Base-by-base conservation (phyloP, 2,113 vertebrate species). In the Vidua chalybeata region DNA sequence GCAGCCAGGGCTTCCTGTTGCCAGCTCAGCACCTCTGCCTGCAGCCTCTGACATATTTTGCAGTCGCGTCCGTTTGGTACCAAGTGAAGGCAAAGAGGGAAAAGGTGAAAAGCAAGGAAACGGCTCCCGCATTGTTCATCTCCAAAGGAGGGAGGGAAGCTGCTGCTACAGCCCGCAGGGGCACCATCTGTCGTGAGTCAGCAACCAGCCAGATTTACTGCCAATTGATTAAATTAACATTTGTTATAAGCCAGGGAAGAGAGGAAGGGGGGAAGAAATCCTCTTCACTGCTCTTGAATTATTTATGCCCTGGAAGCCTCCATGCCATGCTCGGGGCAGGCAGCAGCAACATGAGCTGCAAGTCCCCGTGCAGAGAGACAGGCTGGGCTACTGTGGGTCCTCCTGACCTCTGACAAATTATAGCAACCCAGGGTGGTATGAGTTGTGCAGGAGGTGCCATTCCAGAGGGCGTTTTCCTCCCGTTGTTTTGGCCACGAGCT, bases 221-320 rank as follows among this genome's bases (percentile, higher is more conserved):
- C 98, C 98, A 96, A 99, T 99, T 99, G 99, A 99, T 99, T 99
- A 99, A 99, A 99, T 99, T 99, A 99, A 98, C 98, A 99, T 99
- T 99, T 98, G 98, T 99, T 99, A 99, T 98, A 98, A 98, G 98
- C 98, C 98, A 98, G 97, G 96, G 94, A 97, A 90, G 68, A 83
- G 93, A 93, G 86, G 89, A 81, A 83, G 69, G 75, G 66, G 97
- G 96, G 95, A 87, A 97, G 93, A 98, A 97, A 95, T 95, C 89
- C 93, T 97, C 96, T 97, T 96, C 97, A 74, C 59, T 81, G 87
- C 96, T 97, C 92, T 96, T 98, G 98, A 97, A 98, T 98, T 98
- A 98, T 98, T 98, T 98, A 98, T 98, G 96, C 89, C 95, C 83
- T 95, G 92, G 94, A 97, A 96, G 91, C 89, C 97, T 97, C 96